Base-by-base conservation (phyloP, 2,888 invertebrate genomes). In the Ceriagrion tenellum region DNA sequence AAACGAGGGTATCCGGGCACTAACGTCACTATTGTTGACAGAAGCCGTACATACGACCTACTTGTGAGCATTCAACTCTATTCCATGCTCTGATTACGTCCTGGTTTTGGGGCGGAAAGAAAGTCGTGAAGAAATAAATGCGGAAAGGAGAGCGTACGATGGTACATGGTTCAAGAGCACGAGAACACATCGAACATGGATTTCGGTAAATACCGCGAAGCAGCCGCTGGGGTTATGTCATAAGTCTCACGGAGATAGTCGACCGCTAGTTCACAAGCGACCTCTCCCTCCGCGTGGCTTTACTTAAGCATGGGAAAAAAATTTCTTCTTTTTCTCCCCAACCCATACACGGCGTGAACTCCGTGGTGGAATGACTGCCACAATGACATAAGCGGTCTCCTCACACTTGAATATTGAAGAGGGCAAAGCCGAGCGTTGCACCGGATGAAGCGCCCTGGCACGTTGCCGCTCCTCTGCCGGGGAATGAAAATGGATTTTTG, bases 351-450 rank as follows among this genome's bases (percentile, higher is more conserved):
- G 81, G 30, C 81, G 1, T 81, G 81, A 81, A 26, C 81, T 81
- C 81, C 81, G 35, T 2, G 35, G 69, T 16, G 30, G 13, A 30
- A 81, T 81, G 81, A 81, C 1, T 35, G 81, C 35, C 81, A 81
- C 81, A 81, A 81, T 81, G 81, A 81, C 26, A 35, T 16, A 81
- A 81, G 81, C 35, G 81, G 81, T 81, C 35, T 81, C 35, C 35
- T 81, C 35, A 35, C 81, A 35, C 81, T 81, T 81, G 81, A 81
- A 81, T 81, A 81, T 81, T 81, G 81, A 81, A 81, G 81, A 81
- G 81, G 81, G 1, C 35, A 81, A 1, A 35, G 81, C 81, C 3
- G 81, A 81, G 81, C 12, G 35, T 30, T 81, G 81, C 12, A 30
- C 81, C 26, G 81, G 81, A 35, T 81, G 81, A 81, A 81, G 13